Evolutionary conservation across 2,113 vertebrate species (phyloP).

Genomic region (Boulengeromyrus knoepffleri): DNA sequence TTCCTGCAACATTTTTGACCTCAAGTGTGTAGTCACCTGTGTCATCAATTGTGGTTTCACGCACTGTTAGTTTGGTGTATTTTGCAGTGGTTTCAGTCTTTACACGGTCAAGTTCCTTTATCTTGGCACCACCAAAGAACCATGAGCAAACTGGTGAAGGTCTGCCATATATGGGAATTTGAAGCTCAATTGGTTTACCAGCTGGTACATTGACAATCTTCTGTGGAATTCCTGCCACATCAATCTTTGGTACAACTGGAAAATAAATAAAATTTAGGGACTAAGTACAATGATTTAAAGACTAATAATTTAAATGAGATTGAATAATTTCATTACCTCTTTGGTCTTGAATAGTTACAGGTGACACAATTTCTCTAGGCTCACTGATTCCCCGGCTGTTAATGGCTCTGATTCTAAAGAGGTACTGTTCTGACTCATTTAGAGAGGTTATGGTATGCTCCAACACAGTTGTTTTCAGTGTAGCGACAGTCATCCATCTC

Average conservation of each 20-base stretch:
- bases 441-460: conserved; percentile 80
- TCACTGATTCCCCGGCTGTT: conserved; percentile 91
- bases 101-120: conserved; percentile 88
- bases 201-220: conserved; percentile 80
- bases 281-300: background rate
- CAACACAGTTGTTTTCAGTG: conserved; percentile 69
- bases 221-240: conserved; percentile 82
- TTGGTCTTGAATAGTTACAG: conserved; percentile 81
- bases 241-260: conserved; percentile 83
- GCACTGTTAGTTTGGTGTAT: conserved; percentile 74
- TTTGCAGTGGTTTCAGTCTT: conserved; percentile 80
- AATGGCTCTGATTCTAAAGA: conserved; percentile 86
- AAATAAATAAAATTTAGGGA: conserved; percentile 15
- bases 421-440: conserved; percentile 88
- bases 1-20: conserved; percentile 80
- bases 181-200: conserved; percentile 81
- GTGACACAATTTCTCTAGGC: conserved; percentile 79
- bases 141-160: conserved; percentile 80
- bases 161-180: conserved; percentile 78
- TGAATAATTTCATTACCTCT: conserved; percentile 64
- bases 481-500: conserved; percentile 80
- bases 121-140: conserved; percentile 78
- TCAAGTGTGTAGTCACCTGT: conserved; percentile 85
- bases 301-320: conserved; percentile 10
- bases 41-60: conserved; percentile 88